Evolutionary conservation across 2,113 vertebrate species (phyloP), one percentile per base, ranked within the genome.

Genomic region (Butorides virescens): DNA sequence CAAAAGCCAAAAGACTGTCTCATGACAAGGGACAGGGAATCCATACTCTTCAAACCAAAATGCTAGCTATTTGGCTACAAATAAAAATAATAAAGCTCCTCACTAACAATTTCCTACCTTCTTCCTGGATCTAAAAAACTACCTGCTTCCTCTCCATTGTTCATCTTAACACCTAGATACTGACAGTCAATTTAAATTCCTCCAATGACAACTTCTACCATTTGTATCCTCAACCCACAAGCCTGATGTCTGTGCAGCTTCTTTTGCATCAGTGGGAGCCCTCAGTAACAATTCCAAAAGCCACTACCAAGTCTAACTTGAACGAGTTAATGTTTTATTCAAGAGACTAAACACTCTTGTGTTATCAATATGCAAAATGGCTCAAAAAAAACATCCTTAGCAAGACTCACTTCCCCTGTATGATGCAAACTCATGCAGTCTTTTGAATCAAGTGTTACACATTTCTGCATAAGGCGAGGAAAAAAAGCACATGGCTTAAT

Each of bases 11-110:
- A 90, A 68, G 13, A 68, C 18, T n/a, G 23, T 23, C 19, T 59
- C 14, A 8, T 0, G 0, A 49, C 14, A 80, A 90, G 7, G 13
- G 29, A 74, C 0, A 0, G 1, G 9, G 9, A 36, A 74, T 29
- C 23, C 2, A 0, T 37, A 59, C 11, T 34, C 59, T 74, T 71
- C 59, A 85, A 92, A 85, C 10, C 52, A 75, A 78, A 81, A 81
- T 22, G 10, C 9, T 59, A 86, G 27, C 9, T 63, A 59, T 66
- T 55, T 70, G 17, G 6, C 47, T 78, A 81, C 32, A 74, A 90
- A 76, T 19, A 73, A 77, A 77, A 86, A 46, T 42, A 65, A 42
- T 16, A 56, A 17, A 93, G 13, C 9, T 81, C 44, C 13, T 78
- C 56, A 68, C 1, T 23, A 90, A 50, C 11, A 46, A 59, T 7